phyloP scores from a whole-genome alignment of 2,797 vertebrate genomes.

The Acanthurus leucopareius region DNA sequence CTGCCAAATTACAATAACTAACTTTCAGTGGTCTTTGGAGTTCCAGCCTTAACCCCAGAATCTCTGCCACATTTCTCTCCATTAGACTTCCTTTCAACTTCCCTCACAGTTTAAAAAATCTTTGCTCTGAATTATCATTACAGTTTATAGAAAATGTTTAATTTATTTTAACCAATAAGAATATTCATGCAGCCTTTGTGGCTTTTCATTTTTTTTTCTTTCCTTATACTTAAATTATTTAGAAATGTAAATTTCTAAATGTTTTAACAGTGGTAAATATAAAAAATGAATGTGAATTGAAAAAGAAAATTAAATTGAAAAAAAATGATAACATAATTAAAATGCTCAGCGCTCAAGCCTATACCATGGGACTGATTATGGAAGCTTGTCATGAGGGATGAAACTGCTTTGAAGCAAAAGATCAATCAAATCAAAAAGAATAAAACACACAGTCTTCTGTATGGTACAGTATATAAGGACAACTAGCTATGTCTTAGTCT shows the following conservation, averaged over 20 bases:
- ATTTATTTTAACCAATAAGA: background rate
- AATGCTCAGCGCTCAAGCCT: conserved; percentile 5
- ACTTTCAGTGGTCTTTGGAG: background rate
- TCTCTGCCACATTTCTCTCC: background rate
- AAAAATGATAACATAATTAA: background rate
- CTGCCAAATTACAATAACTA: background rate
- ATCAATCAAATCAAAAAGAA: conserved; percentile 56
- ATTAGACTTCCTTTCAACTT: background rate
- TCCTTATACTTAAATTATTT: conserved; percentile 19
- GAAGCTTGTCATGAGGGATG: conserved; percentile 13
- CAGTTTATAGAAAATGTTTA: background rate
- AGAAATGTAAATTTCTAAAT: background rate
- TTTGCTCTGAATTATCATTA: background rate
- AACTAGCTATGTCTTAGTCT: conserved; percentile 15
- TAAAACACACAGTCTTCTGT: conserved; percentile 31
- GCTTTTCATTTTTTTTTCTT: background rate
- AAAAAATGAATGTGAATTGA: background rate
- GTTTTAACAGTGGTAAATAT: background rate
- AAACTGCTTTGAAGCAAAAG: conserved; percentile 64
- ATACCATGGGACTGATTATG: conserved; percentile 7
- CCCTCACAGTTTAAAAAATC: background rate
- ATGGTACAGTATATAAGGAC: background rate
- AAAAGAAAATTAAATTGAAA: conserved; percentile 46
- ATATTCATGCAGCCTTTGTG: background rate
- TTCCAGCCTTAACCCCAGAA: background rate